Evolutionary conservation across 2,113 vertebrate genomes (phyloP).

Genomic region (Bos javanicus): DNA sequence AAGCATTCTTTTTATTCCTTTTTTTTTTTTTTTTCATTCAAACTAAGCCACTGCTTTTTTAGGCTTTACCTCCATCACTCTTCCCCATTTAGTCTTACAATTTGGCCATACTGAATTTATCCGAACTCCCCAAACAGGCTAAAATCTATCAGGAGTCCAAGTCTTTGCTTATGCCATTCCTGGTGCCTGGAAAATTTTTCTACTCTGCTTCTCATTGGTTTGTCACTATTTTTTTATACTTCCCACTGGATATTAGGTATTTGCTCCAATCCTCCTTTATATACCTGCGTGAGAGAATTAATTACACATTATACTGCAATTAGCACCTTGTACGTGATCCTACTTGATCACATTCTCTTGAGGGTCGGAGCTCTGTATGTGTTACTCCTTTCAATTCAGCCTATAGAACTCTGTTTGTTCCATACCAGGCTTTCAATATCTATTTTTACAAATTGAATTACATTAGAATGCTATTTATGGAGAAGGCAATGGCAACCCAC

Average conservation of each 20-base stretch:
- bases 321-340: background rate
- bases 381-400: background rate
- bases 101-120: background rate
- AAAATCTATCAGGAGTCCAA: background rate
- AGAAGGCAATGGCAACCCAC: too few relatives aligned
- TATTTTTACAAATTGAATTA: background rate
- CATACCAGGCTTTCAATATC: background rate
- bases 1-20: background rate
- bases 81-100: background rate
- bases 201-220: background rate
- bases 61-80: background rate
- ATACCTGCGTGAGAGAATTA: background rate
- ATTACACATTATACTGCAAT: background rate
- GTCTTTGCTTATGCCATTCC: background rate
- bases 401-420: background rate
- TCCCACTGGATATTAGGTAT: background rate
- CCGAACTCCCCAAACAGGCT: background rate
- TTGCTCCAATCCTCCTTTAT: background rate
- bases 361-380: background rate
- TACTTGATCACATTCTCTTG: background rate
- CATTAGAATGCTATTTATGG: background rate
- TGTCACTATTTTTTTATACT: background rate
- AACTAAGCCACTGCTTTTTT: background rate
- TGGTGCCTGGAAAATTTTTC: background rate
- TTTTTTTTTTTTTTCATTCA: background rate